Evolutionary conservation across 1,140 invertebrate genomes (phyloP), one percentile per base, ranked within the genome.

Genomic region (Chlorops oryzae): DNA sequence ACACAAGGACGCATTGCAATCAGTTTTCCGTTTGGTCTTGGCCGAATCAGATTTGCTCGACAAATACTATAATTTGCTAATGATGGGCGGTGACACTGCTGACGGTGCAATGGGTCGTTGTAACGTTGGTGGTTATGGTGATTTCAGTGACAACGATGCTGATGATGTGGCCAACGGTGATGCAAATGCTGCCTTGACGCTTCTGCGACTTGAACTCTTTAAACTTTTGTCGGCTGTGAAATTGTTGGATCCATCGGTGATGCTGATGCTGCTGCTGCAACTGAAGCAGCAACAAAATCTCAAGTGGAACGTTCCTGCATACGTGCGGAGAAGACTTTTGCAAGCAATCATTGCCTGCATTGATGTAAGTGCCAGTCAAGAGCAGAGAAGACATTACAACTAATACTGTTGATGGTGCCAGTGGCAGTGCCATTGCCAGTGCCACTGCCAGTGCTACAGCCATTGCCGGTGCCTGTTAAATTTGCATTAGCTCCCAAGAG

Each of bases 41-140:
- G 62, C 59, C 50, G 63, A 70, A 59, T 70, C 65, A 46, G 60
- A 63, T 57, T 65, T 69, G 49, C 62, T 69, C 45, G 62, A 62
- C 51, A 65, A 69, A 62, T 69, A 65, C 58, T 59, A 62, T 52
- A 63, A 63, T 62, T 59, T 69, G 43, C 57, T 69, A 38, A 44
- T 62, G 57, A 59, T 65, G 59, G 25, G 17, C 17, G 35, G 7
- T 15, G 46, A 25, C 4, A 23, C 15, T 47, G 15, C 34, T 12
- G 1, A 18, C 4, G 35, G 46, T 47, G 46, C n/a, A n/a, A n/a
- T n/a, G n/a, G n/a, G n/a, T n/a, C n/a, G n/a, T n/a, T n/a, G n/a
- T n/a, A 60, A 50, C 50, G 59, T 41, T 35, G 56, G 35, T 38
- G 35, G 35, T 15, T 5, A 9, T 32, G 28, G 28, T 32, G 28